These are phyloP conservation scores for Falco rusticolus DNA, from an alignment of 2,797 vertebrate genomes.

Conservation along the genomic window DNA sequence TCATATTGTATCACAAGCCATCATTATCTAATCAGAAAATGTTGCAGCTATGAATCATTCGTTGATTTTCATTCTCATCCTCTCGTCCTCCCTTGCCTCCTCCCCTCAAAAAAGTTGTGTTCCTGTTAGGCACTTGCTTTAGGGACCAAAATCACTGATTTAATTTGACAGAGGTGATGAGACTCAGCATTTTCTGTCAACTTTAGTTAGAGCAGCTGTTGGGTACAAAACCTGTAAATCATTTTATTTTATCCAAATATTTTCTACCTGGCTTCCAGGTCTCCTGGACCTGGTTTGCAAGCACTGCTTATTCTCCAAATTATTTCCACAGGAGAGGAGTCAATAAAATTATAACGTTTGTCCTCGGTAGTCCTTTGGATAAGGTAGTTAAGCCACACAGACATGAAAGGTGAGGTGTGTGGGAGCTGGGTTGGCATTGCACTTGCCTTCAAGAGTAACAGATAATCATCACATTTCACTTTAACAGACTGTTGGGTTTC, in stretches of 20 bases:
- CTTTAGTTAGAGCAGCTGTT: not conserved
- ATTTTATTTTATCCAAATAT: not conserved
- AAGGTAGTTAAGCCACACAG: not conserved
- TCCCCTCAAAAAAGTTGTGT: not conserved
- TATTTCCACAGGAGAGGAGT: not conserved
- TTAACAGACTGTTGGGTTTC: not conserved
- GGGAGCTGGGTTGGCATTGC: not conserved
- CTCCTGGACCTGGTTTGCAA: not conserved
- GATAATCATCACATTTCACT: not conserved
- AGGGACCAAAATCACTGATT: not conserved
- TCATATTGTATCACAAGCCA: not conserved
- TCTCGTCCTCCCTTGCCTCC: not conserved
- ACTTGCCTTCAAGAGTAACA: not conserved
- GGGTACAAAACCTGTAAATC: not conserved
- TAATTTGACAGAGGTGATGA: not conserved
- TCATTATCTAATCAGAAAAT: constrained; percentile 13
- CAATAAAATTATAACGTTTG: not conserved
- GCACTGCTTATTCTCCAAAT: not conserved
- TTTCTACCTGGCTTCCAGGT: not conserved
- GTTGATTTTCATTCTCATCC: not conserved
- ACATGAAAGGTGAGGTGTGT: not conserved
- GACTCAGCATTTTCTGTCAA: not conserved
- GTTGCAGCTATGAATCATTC: not conserved
- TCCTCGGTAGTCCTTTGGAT: not conserved
- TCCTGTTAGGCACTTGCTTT: not conserved